phyloP scores from a whole-genome alignment of 2,113 vertebrate genomes.

The Falcunculus frontatus region DNA sequence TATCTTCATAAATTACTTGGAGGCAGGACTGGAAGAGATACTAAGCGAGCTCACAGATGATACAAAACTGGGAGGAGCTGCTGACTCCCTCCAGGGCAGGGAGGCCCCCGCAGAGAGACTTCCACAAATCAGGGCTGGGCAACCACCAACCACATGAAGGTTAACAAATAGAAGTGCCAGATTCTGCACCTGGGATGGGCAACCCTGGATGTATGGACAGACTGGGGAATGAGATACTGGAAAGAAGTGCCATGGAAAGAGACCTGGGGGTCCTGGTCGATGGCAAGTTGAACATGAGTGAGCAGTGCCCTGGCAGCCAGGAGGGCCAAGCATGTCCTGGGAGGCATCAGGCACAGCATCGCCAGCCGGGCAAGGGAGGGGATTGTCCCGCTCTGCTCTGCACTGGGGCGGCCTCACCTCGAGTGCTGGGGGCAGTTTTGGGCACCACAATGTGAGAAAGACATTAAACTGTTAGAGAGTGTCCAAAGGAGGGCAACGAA shows the following conservation, averaged over 20 bases:
- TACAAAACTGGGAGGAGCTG: background rate
- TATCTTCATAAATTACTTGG: background rate
- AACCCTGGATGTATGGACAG: fast-evolving
- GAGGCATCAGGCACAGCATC: background rate
- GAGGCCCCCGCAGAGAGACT: background rate
- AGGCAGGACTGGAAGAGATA: background rate
- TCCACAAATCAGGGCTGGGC: background rate
- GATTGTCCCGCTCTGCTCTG: background rate
- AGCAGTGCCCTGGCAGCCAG: background rate
- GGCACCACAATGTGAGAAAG: background rate
- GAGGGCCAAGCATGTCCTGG: background rate
- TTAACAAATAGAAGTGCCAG: fast-evolving
- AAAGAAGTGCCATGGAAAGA: fast-evolving
- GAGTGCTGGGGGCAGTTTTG: background rate
- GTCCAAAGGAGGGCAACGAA: background rate
- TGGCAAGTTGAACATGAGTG: fast-evolving
- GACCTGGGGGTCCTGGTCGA: fast-evolving
- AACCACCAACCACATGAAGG: background rate
- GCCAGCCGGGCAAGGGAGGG: background rate
- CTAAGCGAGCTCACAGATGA: background rate
- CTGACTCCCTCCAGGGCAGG: background rate
- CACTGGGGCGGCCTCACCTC: background rate
- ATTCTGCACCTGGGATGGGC: fast-evolving
- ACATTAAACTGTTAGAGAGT: background rate
- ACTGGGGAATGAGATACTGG: background rate